phyloP scores from a whole-genome alignment of 2,797 vertebrate species.

The Enteromius viviparus region DNA sequence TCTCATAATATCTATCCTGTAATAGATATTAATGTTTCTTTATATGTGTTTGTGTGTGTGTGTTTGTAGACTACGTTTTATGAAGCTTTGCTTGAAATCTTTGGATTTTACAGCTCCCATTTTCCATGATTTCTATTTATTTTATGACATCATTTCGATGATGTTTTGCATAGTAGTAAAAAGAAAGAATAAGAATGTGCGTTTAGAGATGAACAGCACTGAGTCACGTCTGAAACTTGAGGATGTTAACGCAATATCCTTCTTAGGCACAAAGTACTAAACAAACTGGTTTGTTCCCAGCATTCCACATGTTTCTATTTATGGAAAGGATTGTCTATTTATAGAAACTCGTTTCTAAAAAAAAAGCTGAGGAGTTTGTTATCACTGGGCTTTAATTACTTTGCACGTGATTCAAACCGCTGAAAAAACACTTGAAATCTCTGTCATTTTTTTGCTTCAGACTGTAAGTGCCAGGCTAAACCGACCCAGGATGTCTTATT shows the following conservation, averaged over 20 bases:
- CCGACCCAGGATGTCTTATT: background rate
- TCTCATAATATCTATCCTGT: too few relatives aligned
- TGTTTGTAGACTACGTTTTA: too few relatives aligned
- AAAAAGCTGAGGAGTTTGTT: background rate
- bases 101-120: too few relatives aligned
- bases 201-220: background rate
- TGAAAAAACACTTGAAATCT: background rate
- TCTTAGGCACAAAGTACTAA: background rate
- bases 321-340: slow-evolving; percentile 39
- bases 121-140: too few relatives aligned
- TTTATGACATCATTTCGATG: background rate
- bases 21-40: too few relatives aligned
- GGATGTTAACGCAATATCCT: slow-evolving; percentile 11
- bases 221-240: slow-evolving; percentile 40
- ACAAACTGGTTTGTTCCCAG: slow-evolving; percentile 34
- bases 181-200: background rate
- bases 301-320: slow-evolving; percentile 41
- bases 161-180: background rate
- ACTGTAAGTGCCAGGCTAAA: background rate
- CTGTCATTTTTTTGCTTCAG: background rate
- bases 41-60: too few relatives aligned
- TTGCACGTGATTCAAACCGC: background rate
- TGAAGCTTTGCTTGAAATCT: too few relatives aligned
- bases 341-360: slow-evolving; percentile 31
- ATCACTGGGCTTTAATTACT: background rate